Base-by-base conservation (phyloP, 2,888 invertebrate genomes). In the Notodonta dromedarius region DNA sequence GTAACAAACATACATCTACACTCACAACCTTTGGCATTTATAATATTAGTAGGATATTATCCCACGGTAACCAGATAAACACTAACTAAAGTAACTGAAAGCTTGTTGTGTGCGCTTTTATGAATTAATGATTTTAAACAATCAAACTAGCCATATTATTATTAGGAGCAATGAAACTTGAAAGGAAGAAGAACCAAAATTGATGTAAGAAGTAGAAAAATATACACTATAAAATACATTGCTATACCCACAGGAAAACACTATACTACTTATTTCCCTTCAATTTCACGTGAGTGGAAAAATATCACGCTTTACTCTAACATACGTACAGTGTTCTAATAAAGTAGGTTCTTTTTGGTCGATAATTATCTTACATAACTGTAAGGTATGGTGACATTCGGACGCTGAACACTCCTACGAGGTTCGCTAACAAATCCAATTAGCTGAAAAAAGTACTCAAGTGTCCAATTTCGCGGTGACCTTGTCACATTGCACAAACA, bases 391-490 rank as follows among this genome's bases (percentile, higher is more conserved):
- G 5, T 35, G 39, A 54, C 54, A 12, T 12, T 32, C 8, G 4
- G 11, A 16, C 14, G 14, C 55, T 4, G 11, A 53, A 53, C 12
- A 55, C 16, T n/a, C n/a, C 24, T 13, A 16, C 35, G 51, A 4
- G 39, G 55, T 39, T 42, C 56, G 60, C 35, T 55, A 63, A 62
- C 40, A 51, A 62, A 63, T 56, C 64, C 66, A 71, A 71, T 66
- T 69, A 68, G 55, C n/a, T 53, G 56, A 65, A 61, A 65, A 58
- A 60, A 32, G 46, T 63, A 50, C 56, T 57, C 46, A 53, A 58
- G 58, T 8, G 46, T 32, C 55, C 59, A 13, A n/a, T 52, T 44
- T 11, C 14, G 12, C 46, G 4, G 48, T 55, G 70, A 69, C 76
- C 77, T 73, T 70, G 63, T 39, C 51, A 32, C 40, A 24, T 56